Conservation (phyloP, 2,113 vertebrate species). For the Muntiacus reevesi region DNA sequence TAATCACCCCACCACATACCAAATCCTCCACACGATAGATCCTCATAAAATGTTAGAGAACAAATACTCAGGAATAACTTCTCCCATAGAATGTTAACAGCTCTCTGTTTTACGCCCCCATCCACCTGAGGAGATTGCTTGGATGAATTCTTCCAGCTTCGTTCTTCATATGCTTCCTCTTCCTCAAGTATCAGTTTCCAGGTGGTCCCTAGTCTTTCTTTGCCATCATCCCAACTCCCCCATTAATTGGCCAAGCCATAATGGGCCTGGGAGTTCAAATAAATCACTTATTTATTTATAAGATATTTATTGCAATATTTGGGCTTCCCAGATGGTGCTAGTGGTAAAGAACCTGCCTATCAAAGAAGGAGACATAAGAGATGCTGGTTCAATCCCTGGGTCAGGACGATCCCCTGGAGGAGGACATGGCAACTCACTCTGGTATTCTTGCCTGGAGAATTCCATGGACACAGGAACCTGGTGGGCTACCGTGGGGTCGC, state of each 20-base stretch:
- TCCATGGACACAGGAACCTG: neutral
- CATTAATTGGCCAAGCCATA: neutral
- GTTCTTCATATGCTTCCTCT: neutral
- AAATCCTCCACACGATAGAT: neutral
- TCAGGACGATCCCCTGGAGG: neutral
- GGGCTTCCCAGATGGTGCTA: neutral
- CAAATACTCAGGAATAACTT: neutral
- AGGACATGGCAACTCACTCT: neutral
- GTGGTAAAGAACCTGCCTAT: neutral
- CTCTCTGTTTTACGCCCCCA: neutral
- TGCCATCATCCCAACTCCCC: neutral
- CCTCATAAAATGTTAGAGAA: neutral
- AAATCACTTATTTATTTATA: neutral
- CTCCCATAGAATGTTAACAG: neutral
- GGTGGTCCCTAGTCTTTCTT: neutral
- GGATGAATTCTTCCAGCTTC: neutral
- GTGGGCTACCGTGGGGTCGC: accelerated
- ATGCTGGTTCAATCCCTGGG: neutral
- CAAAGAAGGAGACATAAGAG: neutral
- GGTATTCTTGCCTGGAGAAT: neutral
- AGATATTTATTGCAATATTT: neutral
- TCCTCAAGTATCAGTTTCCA: neutral
- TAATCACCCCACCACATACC: neutral
- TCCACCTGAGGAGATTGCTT: neutral
- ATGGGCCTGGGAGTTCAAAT: neutral